Base-by-base conservation (phyloP, 2,888 invertebrate species). In the Xestia rhomboidea region DNA sequence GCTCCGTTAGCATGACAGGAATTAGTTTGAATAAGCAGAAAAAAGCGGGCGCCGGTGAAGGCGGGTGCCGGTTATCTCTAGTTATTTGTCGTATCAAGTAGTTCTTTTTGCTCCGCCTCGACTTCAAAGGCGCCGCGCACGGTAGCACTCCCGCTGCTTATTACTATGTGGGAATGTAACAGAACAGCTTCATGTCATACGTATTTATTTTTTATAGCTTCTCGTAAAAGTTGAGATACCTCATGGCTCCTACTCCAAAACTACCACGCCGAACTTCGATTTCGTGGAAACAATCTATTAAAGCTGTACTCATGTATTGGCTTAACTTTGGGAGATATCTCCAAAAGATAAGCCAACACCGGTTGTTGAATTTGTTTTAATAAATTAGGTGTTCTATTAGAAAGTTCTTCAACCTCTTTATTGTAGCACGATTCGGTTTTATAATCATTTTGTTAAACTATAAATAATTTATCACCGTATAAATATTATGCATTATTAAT, bases 11-110 rank as follows among this genome's bases (percentile, higher is more conserved):
- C 85, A 89, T 90, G 91, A 87, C 90, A 88, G 88, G 91, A 92
- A 93, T 95, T 93, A 93, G 94, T 93, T 91, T 90, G 88, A 90
- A 90, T 90, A 92, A 89, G 91, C 88, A 92, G 89, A 93, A 96
- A 96, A 94, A 95, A 93, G 90, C 88, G 91, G 94, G 94, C 95
- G 95, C 95, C 95, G 90, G 87, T 87, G 84, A 80, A 87, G 90
- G 88, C 90, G 91, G 90, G 92, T 90, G 90, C 91, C 86, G 89
- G 93, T 94, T 96, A 96, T 96, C 96, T 95, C 89, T 91, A 89
- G 93, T 95, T 96, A 96, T 96, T 96, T 96, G 96, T 96, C 95
- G 94, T 94, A 95, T 95, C 94, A 94, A 95, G 96, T 95, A 93
- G 92, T 93, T 93, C 90, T 92, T 90, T 93, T 93, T 92, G 90